phyloP scores from a whole-genome alignment of 2,113 vertebrate species.

The Perca schrenkii region DNA sequence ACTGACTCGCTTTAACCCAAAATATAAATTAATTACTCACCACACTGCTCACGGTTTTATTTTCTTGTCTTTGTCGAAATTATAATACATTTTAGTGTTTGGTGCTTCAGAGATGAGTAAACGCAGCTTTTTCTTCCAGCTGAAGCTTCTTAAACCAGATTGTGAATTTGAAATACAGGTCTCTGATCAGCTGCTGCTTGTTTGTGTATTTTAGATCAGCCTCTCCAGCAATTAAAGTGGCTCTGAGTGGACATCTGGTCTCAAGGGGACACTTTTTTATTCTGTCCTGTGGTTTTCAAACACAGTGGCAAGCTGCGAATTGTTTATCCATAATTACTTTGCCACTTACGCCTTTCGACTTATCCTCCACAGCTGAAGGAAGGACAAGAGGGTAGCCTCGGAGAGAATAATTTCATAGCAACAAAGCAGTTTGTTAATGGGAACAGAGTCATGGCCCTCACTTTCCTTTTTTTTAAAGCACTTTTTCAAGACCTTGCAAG shows the following conservation, averaged over 20 bases:
- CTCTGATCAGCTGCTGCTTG: constrained; percentile 33
- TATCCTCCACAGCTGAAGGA: not conserved
- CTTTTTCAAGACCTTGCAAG: not conserved
- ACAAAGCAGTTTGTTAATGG: constrained; percentile 17
- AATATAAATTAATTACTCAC: not conserved
- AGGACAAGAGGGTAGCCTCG: not conserved
- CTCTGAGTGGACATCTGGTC: constrained; percentile 63
- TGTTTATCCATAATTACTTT: constrained; percentile 55
- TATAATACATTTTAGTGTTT: not conserved
- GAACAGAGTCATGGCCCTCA: not conserved
- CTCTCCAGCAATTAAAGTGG: constrained; percentile 44
- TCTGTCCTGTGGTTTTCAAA: constrained; percentile 37
- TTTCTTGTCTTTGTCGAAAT: not conserved
- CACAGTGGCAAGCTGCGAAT: constrained; percentile 34
- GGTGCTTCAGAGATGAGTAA: constrained; percentile 5
- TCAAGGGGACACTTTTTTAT: constrained; percentile 36
- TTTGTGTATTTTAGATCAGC: constrained; percentile 46
- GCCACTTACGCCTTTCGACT: constrained; percentile 20
- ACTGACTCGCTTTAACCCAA: not conserved
- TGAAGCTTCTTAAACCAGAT: constrained; percentile 6
- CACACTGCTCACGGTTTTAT: not conserved
- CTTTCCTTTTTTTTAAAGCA: not conserved
- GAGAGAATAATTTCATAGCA: constrained; percentile 34
- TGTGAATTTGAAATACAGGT: constrained; percentile 2
- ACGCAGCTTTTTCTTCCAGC: not conserved